These are phyloP conservation scores for Microplitis deprimator DNA, from an alignment of 2,888 invertebrate species.

Conservation along the genomic window DNA sequence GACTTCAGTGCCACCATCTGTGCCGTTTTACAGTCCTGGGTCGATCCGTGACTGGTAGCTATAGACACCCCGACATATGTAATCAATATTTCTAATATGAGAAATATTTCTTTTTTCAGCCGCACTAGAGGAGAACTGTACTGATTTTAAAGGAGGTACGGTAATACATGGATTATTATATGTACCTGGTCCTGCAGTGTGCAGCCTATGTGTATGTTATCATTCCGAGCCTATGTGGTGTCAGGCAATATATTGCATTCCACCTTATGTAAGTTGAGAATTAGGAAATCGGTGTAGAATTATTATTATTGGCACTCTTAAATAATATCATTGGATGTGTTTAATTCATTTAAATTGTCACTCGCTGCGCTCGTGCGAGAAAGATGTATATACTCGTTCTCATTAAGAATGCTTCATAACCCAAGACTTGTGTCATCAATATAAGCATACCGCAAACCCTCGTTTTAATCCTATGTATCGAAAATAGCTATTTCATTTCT, in stretches of 20 bases:
- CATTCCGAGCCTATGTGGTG: constrained; percentile 90
- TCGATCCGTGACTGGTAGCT: no score
- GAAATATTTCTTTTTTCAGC: constrained; percentile 69
- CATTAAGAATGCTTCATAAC: no score
- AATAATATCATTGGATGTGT: constrained; percentile 23
- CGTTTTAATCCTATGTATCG: no score
- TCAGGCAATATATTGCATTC: constrained; percentile 88
- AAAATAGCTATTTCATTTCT: no score
- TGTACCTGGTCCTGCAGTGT: constrained; percentile 88
- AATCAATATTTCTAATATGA: no score
- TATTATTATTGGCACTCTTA: not conserved
- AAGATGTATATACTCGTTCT: no score
- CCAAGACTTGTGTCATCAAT: no score
- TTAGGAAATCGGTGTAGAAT: not conserved
- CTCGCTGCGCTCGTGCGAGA: no score
- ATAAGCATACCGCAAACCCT: no score
- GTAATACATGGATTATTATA: constrained; percentile 85
- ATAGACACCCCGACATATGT: no score
- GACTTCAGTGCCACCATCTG: no score
- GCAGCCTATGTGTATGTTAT: constrained; percentile 89
- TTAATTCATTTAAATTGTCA: not conserved
- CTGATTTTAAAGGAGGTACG: constrained; percentile 86
- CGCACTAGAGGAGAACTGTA: constrained; percentile 84
- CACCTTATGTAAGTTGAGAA: constrained; percentile 82
- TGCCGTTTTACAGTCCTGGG: no score